Base-by-base conservation (phyloP, 35 echinoderm and acorn worm genomes). In the Apostichopus californicus region DNA sequence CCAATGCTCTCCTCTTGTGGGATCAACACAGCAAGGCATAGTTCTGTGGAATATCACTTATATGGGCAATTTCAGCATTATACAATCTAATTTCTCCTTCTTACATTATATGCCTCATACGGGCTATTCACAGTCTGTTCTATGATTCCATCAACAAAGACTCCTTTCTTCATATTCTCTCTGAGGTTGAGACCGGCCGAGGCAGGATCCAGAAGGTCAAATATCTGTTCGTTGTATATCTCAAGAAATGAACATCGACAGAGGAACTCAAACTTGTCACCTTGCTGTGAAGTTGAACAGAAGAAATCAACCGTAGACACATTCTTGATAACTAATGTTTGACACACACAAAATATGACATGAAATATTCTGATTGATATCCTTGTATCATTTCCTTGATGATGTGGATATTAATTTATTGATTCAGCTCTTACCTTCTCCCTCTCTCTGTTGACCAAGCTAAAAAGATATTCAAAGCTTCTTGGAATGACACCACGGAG, bases 401-500 rank as follows among this genome's bases (percentile, higher is more conserved):
- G 28, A 46, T 46, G 34, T 46, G 34, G 34, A 46, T 46, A 46
- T 46, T 46, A 46, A 46, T 46, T 46, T 46, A 46, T 46, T 46
- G 3, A 46, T 2, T 46, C 34, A 61, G 28, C 9, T 46, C 26
- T 52, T 91, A 96, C 94, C 93, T 88, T 98, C 77, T 98, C 97
- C 34, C 94, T 87, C 53, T 98, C 95, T 26, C 97, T 81, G 90
- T 96, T 94, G 55, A 98, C 93, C n/a, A 98, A 78, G 79, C 65
- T 96, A 83, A 98, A 98, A 20, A 98, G 80, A 46, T 98, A 98
- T 23, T 98, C 97, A 94, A 98, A 96, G 78, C 97, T 98, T 18
- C 97, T 80, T 53, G 97, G 97, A 57, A 98, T 94, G 53, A 98
- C 97, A 5, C 97, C 97, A 25, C 97, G 83, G 28, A 98, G 78